Base-by-base conservation (phyloP, 2,888 invertebrate genomes). In the Microdon myrmicae region DNA sequence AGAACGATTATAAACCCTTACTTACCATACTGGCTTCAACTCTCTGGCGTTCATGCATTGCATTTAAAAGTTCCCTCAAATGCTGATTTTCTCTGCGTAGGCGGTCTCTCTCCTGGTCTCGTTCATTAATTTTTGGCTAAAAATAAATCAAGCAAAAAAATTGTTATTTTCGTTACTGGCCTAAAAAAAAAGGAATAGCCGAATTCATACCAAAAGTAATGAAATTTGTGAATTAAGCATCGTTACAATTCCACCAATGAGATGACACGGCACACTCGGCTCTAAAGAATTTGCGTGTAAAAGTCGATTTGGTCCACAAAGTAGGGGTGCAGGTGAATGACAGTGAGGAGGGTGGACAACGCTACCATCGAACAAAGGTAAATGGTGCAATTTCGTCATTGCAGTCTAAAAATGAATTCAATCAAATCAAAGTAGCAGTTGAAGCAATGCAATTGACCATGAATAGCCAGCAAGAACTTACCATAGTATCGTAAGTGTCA, bases 41-140 rank as follows among this genome's bases (percentile, higher is more conserved):
- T 78, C 79, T 73, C 75, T 77, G 74, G 69, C 76, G 75, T 68
- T 79, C 79, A 73, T 84, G 83, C 75, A 85, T 81, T 69, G 85
- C 85, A 74, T 88, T 88, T 60, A 89, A 80, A 72, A 87, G 86
- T 76, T 91, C 90, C 70, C 89, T 83, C 67, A 87, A 84, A 73
- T 85, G 84, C 72, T 88, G 86, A 71, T 90, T 80, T 75, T 91
- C 90, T 69, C 86, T 85, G 25, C 90, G 83, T 71, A 90, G 79
- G 70, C 85, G 83, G 72, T 89, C 89, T 51, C 88, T 82, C 75
- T 91, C 91, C 72, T 89, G 88, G 75, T 90, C 90, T 70, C 87
- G 83, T 72, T 87, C 86, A 77, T 87, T 88, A 58, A 90, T 85
- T 72, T 89, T 85, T 78, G 86, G 87, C 90, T 91, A 9, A 29